Evolutionary conservation across 2,888 invertebrate species (phyloP).

Genomic region (Entomobrya multifasciata): DNA sequence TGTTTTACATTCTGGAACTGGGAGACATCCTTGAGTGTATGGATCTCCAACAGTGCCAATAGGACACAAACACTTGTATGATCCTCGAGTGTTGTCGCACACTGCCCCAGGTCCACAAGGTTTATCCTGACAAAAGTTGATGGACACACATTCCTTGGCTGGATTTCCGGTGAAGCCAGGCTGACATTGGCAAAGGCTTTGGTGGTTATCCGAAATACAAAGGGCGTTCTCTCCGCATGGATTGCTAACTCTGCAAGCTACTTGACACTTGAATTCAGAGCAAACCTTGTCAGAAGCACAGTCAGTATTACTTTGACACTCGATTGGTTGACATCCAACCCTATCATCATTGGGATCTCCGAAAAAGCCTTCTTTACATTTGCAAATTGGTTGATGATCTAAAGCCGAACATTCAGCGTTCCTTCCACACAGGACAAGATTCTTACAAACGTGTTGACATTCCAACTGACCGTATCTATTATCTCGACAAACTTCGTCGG

Average conservation of each 20-base stretch:
- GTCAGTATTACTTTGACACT: slow-evolving; percentile 87
- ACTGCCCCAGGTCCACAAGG: slow-evolving; percentile 91
- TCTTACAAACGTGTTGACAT: slow-evolving; percentile 89
- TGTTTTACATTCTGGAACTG: slow-evolving; percentile 90
- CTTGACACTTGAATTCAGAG: slow-evolving; percentile 91
- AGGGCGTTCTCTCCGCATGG: slow-evolving; percentile 92
- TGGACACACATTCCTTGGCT: slow-evolving; percentile 86
- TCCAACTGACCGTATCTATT: slow-evolving; percentile 87
- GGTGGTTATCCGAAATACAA: slow-evolving; percentile 91
- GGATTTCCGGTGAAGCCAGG: slow-evolving; percentile 93
- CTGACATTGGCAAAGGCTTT: slow-evolving; percentile 90
- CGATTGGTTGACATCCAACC: slow-evolving; percentile 89
- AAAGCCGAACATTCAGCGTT: slow-evolving; percentile 87
- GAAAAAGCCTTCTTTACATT: slow-evolving; percentile 89
- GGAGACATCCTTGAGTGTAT: slow-evolving; percentile 90
- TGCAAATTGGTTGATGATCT: slow-evolving; percentile 88
- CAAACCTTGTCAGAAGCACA: slow-evolving; percentile 92
- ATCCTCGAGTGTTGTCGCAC: slow-evolving; percentile 90
- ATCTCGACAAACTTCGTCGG: slow-evolving; percentile 87
- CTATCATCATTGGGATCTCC: slow-evolving; percentile 88
- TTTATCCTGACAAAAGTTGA: slow-evolving; percentile 89
- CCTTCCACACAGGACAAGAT: slow-evolving; percentile 86
- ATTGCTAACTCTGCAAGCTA: slow-evolving; percentile 91
- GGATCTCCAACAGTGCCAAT: slow-evolving; percentile 91
- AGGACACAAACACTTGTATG: slow-evolving; percentile 90